Evolutionary conservation across 1,140 invertebrate species (phyloP), one percentile per base, ranked within the genome.

Genomic region (Drosophila rufa): DNA sequence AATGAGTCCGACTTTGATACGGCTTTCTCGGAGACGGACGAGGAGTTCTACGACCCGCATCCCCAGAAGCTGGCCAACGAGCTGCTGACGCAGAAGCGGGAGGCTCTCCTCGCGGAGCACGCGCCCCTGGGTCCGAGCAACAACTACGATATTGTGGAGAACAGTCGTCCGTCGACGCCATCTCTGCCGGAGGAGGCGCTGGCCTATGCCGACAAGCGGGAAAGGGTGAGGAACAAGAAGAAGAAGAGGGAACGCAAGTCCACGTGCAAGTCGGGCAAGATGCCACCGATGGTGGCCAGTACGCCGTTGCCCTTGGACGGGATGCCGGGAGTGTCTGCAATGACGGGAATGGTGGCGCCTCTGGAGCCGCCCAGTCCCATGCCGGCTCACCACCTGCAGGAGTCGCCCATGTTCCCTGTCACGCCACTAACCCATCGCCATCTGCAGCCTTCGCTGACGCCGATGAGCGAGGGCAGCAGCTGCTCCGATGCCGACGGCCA

Each of bases 11-110:
- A 98, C 91, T 94, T 97, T 12, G 96, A 97, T 69, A 97, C 96
- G 0, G 95, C 96, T 27, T 96, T 97, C 91, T 96, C 96, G 36
- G 96, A 96, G 46, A 97, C 96, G 2, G 97, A 97, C 91, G 96
- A 97, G 93, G 96, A 97, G 76, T 97, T 97, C 93, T 97, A 97
- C 91, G 96, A 97, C 91, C 95, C 96, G 79, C 94, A 97, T 93
- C 97, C 97, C 2, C 96, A 97, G 74, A 94, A 94, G 69, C 86
- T 96, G 47, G 95, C 95, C 1, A 96, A 94, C 60, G 96, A 96
- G 92, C 58, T 96, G 51, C 80, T 96, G 25, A 95, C 95, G 11
- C 96, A 97, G 79, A 97, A 96, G 92, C 94, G 96, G 7, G 96
- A 96, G 79, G 95, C 96, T 69, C 70, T 96, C 40, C 92, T 96